A percentile compares a stretch with the other conserved stretches of the same genome.
These are phyloP conservation scores for Tachuris rubrigastra DNA, from an alignment of 2,113 vertebrate genomes.

Conservation along the genomic window DNA sequence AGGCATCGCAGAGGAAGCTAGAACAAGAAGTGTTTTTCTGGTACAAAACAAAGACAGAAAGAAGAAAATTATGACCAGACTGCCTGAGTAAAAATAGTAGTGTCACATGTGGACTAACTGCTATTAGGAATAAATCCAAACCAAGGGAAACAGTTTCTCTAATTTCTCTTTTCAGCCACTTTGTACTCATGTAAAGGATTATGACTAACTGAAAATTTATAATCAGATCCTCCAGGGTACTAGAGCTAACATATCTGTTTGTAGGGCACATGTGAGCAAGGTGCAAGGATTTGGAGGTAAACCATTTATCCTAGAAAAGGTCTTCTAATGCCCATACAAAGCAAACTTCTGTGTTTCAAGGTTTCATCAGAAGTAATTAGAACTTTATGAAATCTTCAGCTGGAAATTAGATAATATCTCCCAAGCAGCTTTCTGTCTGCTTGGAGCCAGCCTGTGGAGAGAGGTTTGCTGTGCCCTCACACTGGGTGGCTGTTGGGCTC, in stretches of 20 bases:
- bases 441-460: not conserved
- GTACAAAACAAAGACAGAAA: not conserved
- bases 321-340: not conserved
- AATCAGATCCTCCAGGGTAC: not conserved
- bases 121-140: not conserved
- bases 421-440: not conserved
- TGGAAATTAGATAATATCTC: not conserved
- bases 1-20: not conserved
- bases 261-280: not conserved
- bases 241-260: not conserved
- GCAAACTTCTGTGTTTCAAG: not conserved
- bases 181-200: not conserved
- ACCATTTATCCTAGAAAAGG: not conserved
- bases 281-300: not conserved
- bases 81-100: not conserved
- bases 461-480: not conserved
- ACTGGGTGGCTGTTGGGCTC: not conserved
- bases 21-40: not conserved
- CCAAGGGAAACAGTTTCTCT: not conserved
- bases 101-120: not conserved
- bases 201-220: not conserved
- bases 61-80: not conserved
- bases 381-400: fast-evolving
- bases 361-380: not conserved
- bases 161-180: not conserved